Conservation (phyloP, 2,113 vertebrate genomes). For the Guaruba guarouba region DNA sequence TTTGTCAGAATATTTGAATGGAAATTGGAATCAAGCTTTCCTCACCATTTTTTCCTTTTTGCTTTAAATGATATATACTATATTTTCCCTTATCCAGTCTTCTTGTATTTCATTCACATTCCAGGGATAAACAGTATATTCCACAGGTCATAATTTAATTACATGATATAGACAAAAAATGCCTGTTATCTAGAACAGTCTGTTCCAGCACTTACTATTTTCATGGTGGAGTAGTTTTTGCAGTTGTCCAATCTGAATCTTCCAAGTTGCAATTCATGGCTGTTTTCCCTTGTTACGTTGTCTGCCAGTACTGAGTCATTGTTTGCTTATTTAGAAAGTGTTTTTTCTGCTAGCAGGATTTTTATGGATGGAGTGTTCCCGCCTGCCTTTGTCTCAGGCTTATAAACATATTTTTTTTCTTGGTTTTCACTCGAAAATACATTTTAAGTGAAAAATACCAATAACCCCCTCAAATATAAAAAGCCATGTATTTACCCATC, state of each 20-base stretch:
- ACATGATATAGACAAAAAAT: background rate
- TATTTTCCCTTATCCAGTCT: background rate
- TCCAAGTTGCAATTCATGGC: background rate
- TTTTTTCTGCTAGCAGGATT: background rate
- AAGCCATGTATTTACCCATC: background rate
- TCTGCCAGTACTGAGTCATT: conserved; percentile 1
- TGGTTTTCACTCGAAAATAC: background rate
- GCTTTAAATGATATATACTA: background rate
- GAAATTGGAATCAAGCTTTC: background rate
- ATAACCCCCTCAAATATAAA: background rate
- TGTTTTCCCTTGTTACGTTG: conserved; percentile 7
- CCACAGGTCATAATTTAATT: background rate
- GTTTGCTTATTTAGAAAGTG: conserved; percentile 7
- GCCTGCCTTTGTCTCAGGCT: background rate
- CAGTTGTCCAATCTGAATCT: background rate
- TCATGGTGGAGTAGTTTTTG: background rate
- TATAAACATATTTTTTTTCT: background rate
- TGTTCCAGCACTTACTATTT: background rate
- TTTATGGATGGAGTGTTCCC: background rate
- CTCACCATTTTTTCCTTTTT: background rate
- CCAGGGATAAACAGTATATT: background rate
- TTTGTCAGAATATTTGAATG: background rate
- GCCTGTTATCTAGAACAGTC: background rate
- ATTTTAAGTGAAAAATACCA: background rate
- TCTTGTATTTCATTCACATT: background rate